phyloP scores from a whole-genome alignment of 2,797 vertebrate species.

The Distichodus sexfasciatus region DNA sequence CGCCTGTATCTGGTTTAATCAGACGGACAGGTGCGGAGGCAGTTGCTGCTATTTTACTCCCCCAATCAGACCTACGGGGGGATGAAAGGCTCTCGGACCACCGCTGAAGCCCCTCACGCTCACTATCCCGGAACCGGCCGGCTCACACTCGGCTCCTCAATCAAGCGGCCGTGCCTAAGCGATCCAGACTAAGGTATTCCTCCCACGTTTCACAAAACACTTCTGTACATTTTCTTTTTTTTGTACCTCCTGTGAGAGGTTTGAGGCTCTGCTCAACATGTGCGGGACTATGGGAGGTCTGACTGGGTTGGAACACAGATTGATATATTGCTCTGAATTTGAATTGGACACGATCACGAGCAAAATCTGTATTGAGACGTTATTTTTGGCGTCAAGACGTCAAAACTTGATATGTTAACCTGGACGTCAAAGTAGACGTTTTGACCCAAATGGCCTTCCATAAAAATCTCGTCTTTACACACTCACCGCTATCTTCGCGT shows the following conservation, averaged over 20 bases:
- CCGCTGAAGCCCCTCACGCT: slow-evolving; percentile 11
- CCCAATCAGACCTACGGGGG: slow-evolving; percentile 10
- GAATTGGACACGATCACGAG: too few relatives aligned
- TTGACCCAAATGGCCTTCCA: too few relatives aligned
- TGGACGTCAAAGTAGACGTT: too few relatives aligned
- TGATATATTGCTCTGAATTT: too few relatives aligned
- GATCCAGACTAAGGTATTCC: not conserved
- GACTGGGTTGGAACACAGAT: not conserved
- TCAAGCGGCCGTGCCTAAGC: slow-evolving; percentile 7
- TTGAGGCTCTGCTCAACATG: slow-evolving; percentile 17
- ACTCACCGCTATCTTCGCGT: too few relatives aligned
- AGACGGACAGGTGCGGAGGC: slow-evolving; percentile 19
- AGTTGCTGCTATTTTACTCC: slow-evolving; percentile 26
- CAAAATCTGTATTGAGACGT: too few relatives aligned
- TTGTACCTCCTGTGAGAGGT: not conserved
- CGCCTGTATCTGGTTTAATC: slow-evolving; percentile 29
- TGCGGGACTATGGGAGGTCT: not conserved
- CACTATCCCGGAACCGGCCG: not conserved
- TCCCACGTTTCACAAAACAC: slow-evolving; percentile 7
- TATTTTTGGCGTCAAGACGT: too few relatives aligned
- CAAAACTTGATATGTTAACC: too few relatives aligned
- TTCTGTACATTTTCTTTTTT: slow-evolving; percentile 20
- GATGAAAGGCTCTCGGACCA: slow-evolving; percentile 22
- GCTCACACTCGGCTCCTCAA: not conserved
- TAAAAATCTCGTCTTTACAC: too few relatives aligned